phyloP scores from a whole-genome alignment of 2,113 vertebrate genomes.

The Ciconia maguari region DNA sequence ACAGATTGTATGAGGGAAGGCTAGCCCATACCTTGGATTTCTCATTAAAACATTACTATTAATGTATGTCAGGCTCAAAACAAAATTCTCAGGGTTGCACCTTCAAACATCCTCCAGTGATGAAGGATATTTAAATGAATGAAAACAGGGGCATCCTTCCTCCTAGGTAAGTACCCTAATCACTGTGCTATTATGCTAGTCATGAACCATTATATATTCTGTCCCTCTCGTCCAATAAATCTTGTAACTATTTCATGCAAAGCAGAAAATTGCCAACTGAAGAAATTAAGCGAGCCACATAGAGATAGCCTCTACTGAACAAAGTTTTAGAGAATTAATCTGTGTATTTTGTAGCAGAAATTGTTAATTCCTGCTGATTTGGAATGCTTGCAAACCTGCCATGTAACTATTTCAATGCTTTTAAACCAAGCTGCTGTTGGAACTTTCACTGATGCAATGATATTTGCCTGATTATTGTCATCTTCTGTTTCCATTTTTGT shows the following conservation, averaged over 20 bases:
- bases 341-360: slow-evolving; percentile 45
- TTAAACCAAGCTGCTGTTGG: slow-evolving; percentile 53
- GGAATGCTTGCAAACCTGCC: slow-evolving; percentile 37
- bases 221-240: background rate
- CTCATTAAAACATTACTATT: background rate
- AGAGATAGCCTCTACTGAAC: background rate
- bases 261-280: background rate
- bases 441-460: slow-evolving; percentile 54
- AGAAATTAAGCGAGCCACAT: background rate
- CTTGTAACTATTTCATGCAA: background rate
- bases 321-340: slow-evolving; percentile 50
- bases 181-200: background rate
- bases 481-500: slow-evolving; percentile 61
- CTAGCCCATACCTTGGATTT: background rate
- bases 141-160: background rate
- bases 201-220: background rate
- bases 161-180: background rate
- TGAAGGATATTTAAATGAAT: background rate
- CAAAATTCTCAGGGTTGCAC: background rate
- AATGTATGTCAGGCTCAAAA: background rate
- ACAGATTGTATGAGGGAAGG: background rate
- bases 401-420: slow-evolving; percentile 60
- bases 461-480: slow-evolving; percentile 66
- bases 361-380: slow-evolving; percentile 24
- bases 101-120: background rate